Conservation (phyloP, 2,797 vertebrate genomes). For the Liparis tanakae region DNA sequence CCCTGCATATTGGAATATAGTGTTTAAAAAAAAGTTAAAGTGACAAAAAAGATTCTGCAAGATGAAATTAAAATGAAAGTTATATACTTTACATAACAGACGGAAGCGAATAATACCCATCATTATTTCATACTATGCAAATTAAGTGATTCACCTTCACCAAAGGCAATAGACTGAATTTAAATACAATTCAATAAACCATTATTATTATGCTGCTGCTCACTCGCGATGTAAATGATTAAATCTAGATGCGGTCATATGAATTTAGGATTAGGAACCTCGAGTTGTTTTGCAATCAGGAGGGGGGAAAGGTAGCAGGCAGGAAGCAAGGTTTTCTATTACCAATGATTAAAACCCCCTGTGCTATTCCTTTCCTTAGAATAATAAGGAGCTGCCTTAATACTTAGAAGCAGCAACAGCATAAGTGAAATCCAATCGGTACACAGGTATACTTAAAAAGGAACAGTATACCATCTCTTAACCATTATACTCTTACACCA, state of each 20-base stretch:
- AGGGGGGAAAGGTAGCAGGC: constrained; percentile 35
- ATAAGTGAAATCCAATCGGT: constrained; percentile 16
- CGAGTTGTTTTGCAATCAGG: constrained; percentile 29
- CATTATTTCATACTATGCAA: constrained; percentile 37
- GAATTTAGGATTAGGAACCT: constrained; percentile 44
- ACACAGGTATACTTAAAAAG: neutral
- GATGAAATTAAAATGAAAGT: constrained; percentile 9
- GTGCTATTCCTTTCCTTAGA: constrained; percentile 35
- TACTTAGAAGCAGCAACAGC: constrained; percentile 19
- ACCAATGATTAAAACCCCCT: constrained; percentile 63
- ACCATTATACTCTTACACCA: neutral
- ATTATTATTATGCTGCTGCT: constrained; percentile 39
- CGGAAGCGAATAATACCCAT: constrained; percentile 15
- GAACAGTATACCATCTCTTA: constrained; percentile 3
- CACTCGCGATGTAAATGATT: constrained; percentile 20
- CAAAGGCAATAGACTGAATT: constrained; percentile 27
- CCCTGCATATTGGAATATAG: neutral
- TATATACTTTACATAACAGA: constrained; percentile 19
- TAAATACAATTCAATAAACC: constrained; percentile 30
- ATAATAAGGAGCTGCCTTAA: constrained; percentile 30
- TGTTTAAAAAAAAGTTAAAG: neutral
- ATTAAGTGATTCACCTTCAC: constrained; percentile 38
- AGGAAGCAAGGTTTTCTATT: constrained; percentile 67
- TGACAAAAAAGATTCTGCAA: constrained; percentile 2
- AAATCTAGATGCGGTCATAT: constrained; percentile 37